Percentiles rank a stretch among this genome's conserved stretches.
These are phyloP conservation scores for Xiphophorus couchianus DNA, from an alignment of 2,113 vertebrate species.

Conservation along the genomic window DNA sequence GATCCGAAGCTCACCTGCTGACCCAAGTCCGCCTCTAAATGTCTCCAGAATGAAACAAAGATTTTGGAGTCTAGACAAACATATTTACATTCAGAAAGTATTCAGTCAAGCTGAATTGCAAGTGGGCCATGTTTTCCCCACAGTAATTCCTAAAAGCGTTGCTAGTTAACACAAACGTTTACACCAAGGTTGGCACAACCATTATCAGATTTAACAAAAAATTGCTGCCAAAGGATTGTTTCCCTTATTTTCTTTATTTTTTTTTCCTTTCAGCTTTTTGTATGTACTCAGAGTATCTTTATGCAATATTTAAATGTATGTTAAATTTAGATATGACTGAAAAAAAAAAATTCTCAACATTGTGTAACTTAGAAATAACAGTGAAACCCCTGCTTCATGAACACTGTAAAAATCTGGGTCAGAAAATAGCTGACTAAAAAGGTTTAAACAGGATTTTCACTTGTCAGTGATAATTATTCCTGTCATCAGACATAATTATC, in stretches of 20 bases:
- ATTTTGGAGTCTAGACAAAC: neutral
- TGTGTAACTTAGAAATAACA: too few species aligned
- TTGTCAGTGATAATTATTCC: conserved; percentile 19
- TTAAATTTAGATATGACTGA: neutral
- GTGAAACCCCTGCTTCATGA: neutral
- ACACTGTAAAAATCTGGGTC: neutral
- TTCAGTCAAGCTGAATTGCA: neutral
- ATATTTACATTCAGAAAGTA: too few species aligned
- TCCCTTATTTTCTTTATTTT: neutral
- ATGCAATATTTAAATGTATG: neutral
- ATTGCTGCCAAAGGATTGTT: neutral
- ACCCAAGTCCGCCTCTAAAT: neutral
- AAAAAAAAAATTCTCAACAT: neutral
- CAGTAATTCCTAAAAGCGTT: too few species aligned
- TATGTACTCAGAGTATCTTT: neutral
- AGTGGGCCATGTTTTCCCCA: too few species aligned
- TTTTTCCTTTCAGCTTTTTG: too few species aligned
- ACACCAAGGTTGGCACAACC: neutral
- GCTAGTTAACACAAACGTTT: neutral
- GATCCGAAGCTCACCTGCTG: neutral
- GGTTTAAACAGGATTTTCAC: conserved; percentile 11
- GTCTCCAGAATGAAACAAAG: neutral
- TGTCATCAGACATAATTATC: neutral
- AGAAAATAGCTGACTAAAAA: conserved; percentile 17
- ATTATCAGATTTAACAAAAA: neutral